These are phyloP conservation scores for Archivesica marissinica DNA, from an alignment of 1,140 invertebrate species.

Conservation along the genomic window DNA sequence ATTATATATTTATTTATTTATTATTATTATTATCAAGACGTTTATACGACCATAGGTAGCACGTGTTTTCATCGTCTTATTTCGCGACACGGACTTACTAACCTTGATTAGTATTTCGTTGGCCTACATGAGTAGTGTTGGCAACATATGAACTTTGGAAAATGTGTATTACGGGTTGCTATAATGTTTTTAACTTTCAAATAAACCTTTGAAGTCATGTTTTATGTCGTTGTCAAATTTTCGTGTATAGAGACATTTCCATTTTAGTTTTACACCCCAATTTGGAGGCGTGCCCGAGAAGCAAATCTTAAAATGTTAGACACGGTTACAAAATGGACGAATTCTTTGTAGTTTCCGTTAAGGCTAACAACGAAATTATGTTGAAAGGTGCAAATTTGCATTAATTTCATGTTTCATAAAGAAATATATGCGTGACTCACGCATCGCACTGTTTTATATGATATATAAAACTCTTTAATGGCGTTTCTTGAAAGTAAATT, in stretches of 20 bases:
- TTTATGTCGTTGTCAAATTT: slow-evolving; percentile 36
- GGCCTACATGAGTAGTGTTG: no score
- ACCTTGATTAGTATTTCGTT: no score
- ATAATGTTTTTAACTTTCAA: not conserved
- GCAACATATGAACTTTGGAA: not conserved
- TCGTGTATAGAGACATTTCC: slow-evolving; percentile 16
- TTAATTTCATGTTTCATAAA: slow-evolving; percentile 21
- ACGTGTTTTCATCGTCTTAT: no score
- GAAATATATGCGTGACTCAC: slow-evolving; percentile 15
- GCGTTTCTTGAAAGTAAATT: not conserved
- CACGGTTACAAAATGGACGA: not conserved
- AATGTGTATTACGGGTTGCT: slow-evolving; percentile 6
- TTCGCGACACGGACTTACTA: no score
- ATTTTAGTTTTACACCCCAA: not conserved
- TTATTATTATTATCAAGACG: no score
- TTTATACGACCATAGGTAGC: no score
- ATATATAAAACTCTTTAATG: not conserved
- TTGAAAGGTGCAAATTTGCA: slow-evolving; percentile 37
- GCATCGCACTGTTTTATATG: not conserved
- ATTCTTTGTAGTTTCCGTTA: slow-evolving; percentile 8
- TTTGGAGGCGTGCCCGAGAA: not conserved
- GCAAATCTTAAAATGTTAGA: not conserved
- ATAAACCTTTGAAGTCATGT: slow-evolving; percentile 8
- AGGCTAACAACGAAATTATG: slow-evolving; percentile 11
- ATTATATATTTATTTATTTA: no score